A percentile compares a stretch with the other conserved stretches of the same genome.
phyloP scores from a whole-genome alignment of 2,888 invertebrate genomes.

The Drosophila hamatofila region DNA sequence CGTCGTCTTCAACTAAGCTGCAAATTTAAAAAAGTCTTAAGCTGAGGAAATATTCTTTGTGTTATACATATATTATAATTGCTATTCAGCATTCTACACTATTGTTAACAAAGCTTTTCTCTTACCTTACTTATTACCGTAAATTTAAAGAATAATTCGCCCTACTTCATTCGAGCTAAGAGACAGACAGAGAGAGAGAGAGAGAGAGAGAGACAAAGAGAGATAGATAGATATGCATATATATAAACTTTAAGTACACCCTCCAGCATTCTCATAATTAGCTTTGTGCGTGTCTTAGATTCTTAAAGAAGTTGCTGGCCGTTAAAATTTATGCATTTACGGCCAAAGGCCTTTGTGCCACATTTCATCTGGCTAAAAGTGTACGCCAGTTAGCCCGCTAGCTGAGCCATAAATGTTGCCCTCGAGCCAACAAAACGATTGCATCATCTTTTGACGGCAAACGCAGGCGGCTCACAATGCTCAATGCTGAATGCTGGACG shows the following conservation, averaged over 20 bases:
- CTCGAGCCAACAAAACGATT: conserved; percentile 64
- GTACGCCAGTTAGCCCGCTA: conserved; percentile 26
- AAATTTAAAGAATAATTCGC: conserved; percentile 4
- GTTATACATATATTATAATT: neutral
- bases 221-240: neutral
- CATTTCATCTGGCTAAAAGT: conserved; percentile 76
- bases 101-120: neutral
- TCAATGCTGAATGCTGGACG: neutral
- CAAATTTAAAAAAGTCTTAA: neutral
- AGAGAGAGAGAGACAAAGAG: neutral
- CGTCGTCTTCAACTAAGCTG: neutral
- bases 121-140: conserved; percentile 14
- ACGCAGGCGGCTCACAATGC: conserved; percentile 4
- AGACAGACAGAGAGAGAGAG: neutral
- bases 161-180: neutral
- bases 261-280: conserved; percentile 52
- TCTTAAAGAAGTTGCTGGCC: conserved; percentile 26
- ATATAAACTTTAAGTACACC: conserved; percentile 30
- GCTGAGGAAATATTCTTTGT: neutral
- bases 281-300: conserved; percentile 36
- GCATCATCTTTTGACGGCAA: conserved; percentile 53
- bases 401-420: conserved; percentile 62
- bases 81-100: neutral
- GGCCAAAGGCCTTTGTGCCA: conserved; percentile 58
- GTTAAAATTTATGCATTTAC: conserved; percentile 34